A percentile compares a stretch with the other conserved stretches of the same genome.
Evolutionary conservation across 1,140 invertebrate species (phyloP).

Genomic region (Sycophila sp.): DNA sequence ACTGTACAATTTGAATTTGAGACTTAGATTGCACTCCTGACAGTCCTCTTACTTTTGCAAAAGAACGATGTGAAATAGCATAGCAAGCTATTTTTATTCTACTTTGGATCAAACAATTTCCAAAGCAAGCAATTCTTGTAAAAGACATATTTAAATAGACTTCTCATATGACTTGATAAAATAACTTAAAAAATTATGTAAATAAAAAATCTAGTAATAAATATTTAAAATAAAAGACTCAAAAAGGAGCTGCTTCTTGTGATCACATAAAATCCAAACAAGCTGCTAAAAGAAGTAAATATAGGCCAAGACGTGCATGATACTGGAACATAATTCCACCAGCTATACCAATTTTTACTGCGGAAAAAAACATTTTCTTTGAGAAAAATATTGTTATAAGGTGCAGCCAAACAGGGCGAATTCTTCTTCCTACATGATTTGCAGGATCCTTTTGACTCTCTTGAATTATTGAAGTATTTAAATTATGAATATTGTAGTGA

Average conservation of each 20-base stretch:
- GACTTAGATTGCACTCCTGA: conserved; percentile 3
- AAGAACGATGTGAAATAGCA: not conserved
- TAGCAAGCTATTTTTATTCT: conserved; percentile 4
- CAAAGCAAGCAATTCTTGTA: not conserved
- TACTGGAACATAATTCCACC: conserved; percentile 47
- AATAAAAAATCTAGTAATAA: not conserved
- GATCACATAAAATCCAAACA: conserved; percentile 44
- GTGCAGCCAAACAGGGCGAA: conserved; percentile 45
- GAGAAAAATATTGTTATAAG: conserved; percentile 49
- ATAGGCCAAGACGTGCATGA: conserved; percentile 43
- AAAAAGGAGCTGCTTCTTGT: conserved; percentile 10
- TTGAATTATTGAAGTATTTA: conserved; percentile 24
- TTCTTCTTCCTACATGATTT: conserved; percentile 22
- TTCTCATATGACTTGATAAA: not conserved
- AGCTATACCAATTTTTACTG: conserved; percentile 44
- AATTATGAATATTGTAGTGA: conserved; percentile 35
- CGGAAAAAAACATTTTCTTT: conserved; percentile 47
- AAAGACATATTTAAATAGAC: conserved; percentile 4
- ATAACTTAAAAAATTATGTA: not conserved
- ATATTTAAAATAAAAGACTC: conserved; percentile 15
- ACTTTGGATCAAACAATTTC: not conserved
- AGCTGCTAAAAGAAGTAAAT: conserved; percentile 46
- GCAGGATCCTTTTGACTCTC: conserved; percentile 6
- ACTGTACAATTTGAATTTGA: conserved; percentile 28
- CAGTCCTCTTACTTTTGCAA: not conserved